Percentiles rank a stretch among this genome's conserved stretches.
phyloP scores from a whole-genome alignment of 23 tunicate species.

The Styela plicata region DNA sequence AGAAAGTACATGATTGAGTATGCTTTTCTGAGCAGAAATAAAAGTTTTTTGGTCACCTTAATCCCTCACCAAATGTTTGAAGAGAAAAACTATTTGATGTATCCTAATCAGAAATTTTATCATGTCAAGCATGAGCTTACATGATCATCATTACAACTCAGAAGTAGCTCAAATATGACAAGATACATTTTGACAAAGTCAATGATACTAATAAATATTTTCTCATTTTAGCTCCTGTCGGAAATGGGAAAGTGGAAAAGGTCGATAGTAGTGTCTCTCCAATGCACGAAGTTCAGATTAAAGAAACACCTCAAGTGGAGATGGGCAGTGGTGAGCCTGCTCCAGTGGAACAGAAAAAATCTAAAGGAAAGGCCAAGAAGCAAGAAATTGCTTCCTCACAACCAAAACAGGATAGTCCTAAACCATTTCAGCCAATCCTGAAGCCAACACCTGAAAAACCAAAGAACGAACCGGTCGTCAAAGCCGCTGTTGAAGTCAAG shows the following conservation, averaged over 20 bases:
- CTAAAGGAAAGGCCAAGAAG: conserved; percentile 15
- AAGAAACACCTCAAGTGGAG: conserved; percentile 11
- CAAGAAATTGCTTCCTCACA: conserved; percentile 2
- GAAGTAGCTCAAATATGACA: too few relatives aligned
- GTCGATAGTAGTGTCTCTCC: conserved; percentile 29
- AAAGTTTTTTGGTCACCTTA: too few relatives aligned
- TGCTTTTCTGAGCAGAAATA: too few relatives aligned
- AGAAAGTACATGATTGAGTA: too few relatives aligned
- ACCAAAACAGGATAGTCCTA: conserved; percentile 14
- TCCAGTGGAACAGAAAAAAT: neutral
- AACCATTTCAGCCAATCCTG: conserved; percentile 26
- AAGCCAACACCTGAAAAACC: conserved; percentile 1
- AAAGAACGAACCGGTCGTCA: neutral
- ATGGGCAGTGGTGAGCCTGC: conserved; percentile 7
- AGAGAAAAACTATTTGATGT: too few relatives aligned
- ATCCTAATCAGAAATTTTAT: too few relatives aligned
- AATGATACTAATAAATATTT: too few relatives aligned
- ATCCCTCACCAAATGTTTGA: too few relatives aligned
- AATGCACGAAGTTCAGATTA: conserved; percentile 42
- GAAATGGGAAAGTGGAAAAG: conserved; percentile 38
- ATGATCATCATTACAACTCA: too few relatives aligned
- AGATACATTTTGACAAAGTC: too few relatives aligned
- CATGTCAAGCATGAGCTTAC: too few relatives aligned
- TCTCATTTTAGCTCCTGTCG: conserved; percentile 2
- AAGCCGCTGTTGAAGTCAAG: conserved; percentile 15